Base-by-base conservation (phyloP, 2,113 vertebrate species). In the Hassar affinis region DNA sequence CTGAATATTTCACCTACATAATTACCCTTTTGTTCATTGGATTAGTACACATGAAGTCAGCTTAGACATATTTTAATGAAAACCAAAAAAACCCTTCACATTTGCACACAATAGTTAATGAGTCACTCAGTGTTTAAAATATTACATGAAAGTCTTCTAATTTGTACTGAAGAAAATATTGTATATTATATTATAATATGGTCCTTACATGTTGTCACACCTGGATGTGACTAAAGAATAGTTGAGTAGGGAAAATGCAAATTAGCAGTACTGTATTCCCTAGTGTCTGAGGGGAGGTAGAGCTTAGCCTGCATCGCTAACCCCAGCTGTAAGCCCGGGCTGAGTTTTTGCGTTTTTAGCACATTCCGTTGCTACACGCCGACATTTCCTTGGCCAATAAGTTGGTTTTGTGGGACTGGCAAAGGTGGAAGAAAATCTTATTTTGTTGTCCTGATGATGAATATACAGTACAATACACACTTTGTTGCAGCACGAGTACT, bases 371-470 rank as follows among this genome's bases (percentile, higher is more conserved):
- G 33, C 54, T 45, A 88, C 52, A 25, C 82, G 38, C 8, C 45
- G 62, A 30, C 87, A 86, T 72, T 85, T 84, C 22, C 56, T 85
- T 11, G 87, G 82, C 87, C 87, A 86, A 12, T 85, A 87, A 4
- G 87, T 88, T 52, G 89, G 89, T 79, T 86, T 88, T 78, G 81
- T 86, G 27, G 87, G 87, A 27, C 85, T 88, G 77, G 45, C 20
- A 27, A 80, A 27, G 7, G 20, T 47, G 25, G 22, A 47, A 47
- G 25, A 62, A 47, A 14, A 49, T 49, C 42, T 49, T 47, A 71
- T 3, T 71, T 71, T 20, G 17, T 38, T 68, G 30, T 68, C 17
- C 17, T 68, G 6, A 68, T 35, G 62, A 27, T 66, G 17, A 8
- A 38, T 38, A 38, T 35, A 22, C 35, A 45, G 9, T 69, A 42